These are phyloP conservation scores for Oscarella lobularis DNA, from an alignment of 37 sponge, comb jelly and placozoan species.

Conservation along the genomic window DNA sequence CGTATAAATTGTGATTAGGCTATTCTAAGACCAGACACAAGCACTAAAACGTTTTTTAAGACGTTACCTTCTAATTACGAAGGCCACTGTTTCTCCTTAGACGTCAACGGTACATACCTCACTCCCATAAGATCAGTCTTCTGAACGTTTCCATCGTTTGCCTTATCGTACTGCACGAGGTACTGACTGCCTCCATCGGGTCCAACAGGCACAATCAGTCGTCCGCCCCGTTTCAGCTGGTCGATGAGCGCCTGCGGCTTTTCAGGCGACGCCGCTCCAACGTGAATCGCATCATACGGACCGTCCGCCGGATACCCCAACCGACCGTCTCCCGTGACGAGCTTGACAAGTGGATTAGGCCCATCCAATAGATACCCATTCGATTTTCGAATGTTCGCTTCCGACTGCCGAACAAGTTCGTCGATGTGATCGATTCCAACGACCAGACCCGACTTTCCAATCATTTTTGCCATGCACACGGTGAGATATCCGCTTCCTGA, in stretches of 20 bases:
- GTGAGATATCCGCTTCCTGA: slow-evolving; percentile 91
- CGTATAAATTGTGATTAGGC: too few relatives aligned
- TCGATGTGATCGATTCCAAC: slow-evolving; percentile 95
- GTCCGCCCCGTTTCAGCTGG: slow-evolving; percentile 83
- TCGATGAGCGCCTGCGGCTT: slow-evolving; percentile 69
- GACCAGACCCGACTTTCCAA: slow-evolving; percentile 47
- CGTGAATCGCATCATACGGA: slow-evolving; percentile 95
- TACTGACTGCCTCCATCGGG: slow-evolving; percentile 67
- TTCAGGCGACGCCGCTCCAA: slow-evolving; percentile 85
- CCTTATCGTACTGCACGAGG: slow-evolving; percentile 71
- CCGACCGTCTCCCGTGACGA: slow-evolving; percentile 75
- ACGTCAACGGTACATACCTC: slow-evolving; percentile 84
- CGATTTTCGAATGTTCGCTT: slow-evolving; percentile 46
- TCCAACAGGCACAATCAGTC: slow-evolving; percentile 87
- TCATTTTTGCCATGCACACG: slow-evolving; percentile 87
- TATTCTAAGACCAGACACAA: too few relatives aligned
- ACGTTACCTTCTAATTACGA: too few relatives aligned
- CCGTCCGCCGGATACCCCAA: slow-evolving; percentile 60
- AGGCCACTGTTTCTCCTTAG: slow-evolving; percentile 51
- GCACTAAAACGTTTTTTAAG: too few relatives aligned
- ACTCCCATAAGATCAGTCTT: slow-evolving; percentile 83
- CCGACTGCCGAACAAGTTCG: slow-evolving; percentile 61
- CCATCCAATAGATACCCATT: slow-evolving; percentile 36
- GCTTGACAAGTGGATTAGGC: neutral
- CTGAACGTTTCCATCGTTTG: slow-evolving; percentile 40